Evolutionary conservation across 1,140 invertebrate species (phyloP).

Genomic region (Pinna nobilis): DNA sequence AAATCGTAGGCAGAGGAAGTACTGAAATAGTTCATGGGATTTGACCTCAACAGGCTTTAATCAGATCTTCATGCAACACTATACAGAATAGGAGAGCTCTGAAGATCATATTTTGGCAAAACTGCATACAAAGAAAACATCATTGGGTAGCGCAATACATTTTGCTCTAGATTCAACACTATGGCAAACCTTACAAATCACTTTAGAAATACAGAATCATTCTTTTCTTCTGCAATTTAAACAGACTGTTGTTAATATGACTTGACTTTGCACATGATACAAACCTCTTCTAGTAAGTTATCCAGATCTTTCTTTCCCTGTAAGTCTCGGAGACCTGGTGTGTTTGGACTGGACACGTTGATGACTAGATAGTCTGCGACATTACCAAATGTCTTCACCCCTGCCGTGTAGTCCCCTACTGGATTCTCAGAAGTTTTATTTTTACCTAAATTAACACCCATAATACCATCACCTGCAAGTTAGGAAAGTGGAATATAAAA

Average conservation of each 20-base stretch:
- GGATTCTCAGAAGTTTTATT: slow-evolving; percentile 90
- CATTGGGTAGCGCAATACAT: too few species aligned
- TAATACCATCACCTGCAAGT: slow-evolving; percentile 57
- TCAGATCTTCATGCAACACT: too few species aligned
- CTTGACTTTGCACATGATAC: not conserved
- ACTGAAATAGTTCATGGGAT: too few species aligned
- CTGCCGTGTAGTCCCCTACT: slow-evolving; percentile 84
- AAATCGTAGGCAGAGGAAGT: too few species aligned
- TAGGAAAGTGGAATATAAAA: too few species aligned
- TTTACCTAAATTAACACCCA: slow-evolving; percentile 97
- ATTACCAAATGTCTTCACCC: slow-evolving; percentile 74
- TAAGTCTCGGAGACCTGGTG: slow-evolving; percentile 89
- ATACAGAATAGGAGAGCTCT: too few species aligned
- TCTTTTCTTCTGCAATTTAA: not conserved
- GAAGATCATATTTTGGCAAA: too few species aligned
- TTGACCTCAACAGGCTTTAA: too few species aligned
- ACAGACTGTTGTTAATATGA: too few species aligned
- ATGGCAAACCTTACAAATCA: too few species aligned
- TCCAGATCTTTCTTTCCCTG: slow-evolving; percentile 87
- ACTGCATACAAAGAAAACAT: too few species aligned
- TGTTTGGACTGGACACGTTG: slow-evolving; percentile 87
- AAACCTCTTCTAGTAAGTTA: slow-evolving; percentile 81
- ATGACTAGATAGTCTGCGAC: slow-evolving; percentile 78
- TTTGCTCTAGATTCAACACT: too few species aligned
- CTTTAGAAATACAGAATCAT: not conserved